These are phyloP conservation scores for Caenorhabditis sp. DNA, from an alignment of 2,888 invertebrate species.

Conservation along the genomic window DNA sequence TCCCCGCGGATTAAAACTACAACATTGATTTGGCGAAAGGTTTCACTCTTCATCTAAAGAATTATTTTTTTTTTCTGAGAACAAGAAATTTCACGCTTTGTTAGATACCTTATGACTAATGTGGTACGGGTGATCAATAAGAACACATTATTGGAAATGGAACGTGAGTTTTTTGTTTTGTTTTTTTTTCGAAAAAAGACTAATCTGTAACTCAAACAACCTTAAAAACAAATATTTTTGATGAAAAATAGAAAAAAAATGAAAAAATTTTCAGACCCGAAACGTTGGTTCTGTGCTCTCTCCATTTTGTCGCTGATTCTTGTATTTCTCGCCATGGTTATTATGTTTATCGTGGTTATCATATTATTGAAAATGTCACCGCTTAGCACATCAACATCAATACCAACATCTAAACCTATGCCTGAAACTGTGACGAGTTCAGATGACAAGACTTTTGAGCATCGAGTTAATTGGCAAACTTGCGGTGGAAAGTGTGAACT, in stretches of 20 bases:
- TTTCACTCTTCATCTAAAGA: not conserved
- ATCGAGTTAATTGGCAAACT: not conserved
- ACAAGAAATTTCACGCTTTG: not conserved
- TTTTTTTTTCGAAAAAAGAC: not conserved
- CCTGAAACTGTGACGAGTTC: not conserved
- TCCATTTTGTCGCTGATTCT: not conserved
- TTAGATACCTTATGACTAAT: not conserved
- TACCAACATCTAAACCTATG: not conserved
- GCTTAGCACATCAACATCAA: not conserved
- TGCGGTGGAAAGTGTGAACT: constrained; percentile 33
- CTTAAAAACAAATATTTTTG: not conserved
- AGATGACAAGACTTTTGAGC: not conserved
- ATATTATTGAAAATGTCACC: not conserved
- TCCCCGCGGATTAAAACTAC: not conserved
- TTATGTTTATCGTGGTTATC: not conserved
- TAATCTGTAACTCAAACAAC: no score
- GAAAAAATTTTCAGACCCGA: not conserved
- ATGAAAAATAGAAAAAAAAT: not conserved
- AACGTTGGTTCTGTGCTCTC: not conserved
- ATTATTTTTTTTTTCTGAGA: not conserved
- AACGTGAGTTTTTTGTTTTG: not conserved
- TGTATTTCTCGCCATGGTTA: not conserved
- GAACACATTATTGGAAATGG: constrained; percentile 9
- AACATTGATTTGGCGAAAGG: not conserved
- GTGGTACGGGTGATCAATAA: not conserved